These are phyloP conservation scores for Parnassius mnemosyne DNA, from an alignment of 2,888 invertebrate genomes.

Conservation along the genomic window DNA sequence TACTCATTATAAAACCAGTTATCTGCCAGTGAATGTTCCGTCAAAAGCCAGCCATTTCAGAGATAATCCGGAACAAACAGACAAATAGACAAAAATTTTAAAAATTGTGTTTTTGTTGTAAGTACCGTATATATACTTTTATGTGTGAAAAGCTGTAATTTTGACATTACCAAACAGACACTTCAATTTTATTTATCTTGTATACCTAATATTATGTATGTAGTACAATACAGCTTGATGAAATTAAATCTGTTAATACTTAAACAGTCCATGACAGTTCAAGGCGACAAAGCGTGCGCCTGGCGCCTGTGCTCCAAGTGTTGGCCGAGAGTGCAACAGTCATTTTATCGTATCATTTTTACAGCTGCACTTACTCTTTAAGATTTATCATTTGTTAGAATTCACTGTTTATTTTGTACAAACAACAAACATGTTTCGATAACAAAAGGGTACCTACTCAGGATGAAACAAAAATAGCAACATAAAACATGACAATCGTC, in stretches of 20 bases:
- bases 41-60: no score
- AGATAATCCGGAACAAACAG: no score
- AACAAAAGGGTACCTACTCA: not conserved
- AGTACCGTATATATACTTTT: no score
- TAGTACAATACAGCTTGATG: conserved; percentile 41
- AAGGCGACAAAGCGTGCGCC: conserved; percentile 47
- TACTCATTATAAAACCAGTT: no score
- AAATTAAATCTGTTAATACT: conserved; percentile 64
- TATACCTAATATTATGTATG: not conserved
- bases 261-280: conserved; percentile 60
- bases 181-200: no score
- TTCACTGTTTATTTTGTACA: conserved; percentile 25
- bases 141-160: no score
- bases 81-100: no score
- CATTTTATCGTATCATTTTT: conserved; percentile 63
- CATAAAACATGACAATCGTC: no score
- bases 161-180: no score
- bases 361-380: conserved; percentile 59
- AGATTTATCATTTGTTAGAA: conserved; percentile 43
- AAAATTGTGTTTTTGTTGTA: no score
- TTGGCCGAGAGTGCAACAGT: conserved; percentile 37
- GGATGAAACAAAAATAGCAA: no score
- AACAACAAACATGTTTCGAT: conserved; percentile 5
- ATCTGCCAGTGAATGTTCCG: no score
- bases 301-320: conserved; percentile 44